phyloP scores from a whole-genome alignment of 2,113 vertebrate genomes.

The Hydrochoerus hydrochaeris region DNA sequence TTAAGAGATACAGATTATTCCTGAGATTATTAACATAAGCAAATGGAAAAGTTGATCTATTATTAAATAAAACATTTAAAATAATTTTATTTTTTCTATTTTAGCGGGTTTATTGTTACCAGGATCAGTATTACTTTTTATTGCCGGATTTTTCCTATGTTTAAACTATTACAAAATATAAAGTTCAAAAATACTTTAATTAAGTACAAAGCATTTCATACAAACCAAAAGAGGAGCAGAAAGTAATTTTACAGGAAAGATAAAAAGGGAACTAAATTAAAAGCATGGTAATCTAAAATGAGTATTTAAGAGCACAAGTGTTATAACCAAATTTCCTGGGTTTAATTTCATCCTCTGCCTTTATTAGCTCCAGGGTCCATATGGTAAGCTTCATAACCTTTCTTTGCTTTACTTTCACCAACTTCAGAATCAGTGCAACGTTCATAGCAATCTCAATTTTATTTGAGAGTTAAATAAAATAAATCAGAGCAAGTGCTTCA shows the following conservation, averaged over 20 bases:
- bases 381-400: background rate
- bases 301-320: too few relatives aligned
- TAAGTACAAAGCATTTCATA: background rate
- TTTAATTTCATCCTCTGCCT: background rate
- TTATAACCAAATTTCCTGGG: background rate
- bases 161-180: background rate
- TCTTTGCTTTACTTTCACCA: background rate
- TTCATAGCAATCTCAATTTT: background rate
- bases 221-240: background rate
- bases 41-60: background rate
- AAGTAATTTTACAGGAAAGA: background rate
- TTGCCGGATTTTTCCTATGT: background rate
- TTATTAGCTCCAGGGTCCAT: background rate
- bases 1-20: background rate
- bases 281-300: background rate
- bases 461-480: constrained; percentile 18
- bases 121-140: background rate
- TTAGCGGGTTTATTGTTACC: background rate
- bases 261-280: background rate
- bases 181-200: constrained; percentile 36
- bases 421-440: background rate
- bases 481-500: background rate
- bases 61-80: background rate
- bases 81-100: constrained; percentile 9
- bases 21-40: background rate